A percentile compares a stretch with the other conserved stretches of the same genome.
Evolutionary conservation across 1,140 invertebrate species (phyloP).

Genomic region (Drosophila micromelanica): DNA sequence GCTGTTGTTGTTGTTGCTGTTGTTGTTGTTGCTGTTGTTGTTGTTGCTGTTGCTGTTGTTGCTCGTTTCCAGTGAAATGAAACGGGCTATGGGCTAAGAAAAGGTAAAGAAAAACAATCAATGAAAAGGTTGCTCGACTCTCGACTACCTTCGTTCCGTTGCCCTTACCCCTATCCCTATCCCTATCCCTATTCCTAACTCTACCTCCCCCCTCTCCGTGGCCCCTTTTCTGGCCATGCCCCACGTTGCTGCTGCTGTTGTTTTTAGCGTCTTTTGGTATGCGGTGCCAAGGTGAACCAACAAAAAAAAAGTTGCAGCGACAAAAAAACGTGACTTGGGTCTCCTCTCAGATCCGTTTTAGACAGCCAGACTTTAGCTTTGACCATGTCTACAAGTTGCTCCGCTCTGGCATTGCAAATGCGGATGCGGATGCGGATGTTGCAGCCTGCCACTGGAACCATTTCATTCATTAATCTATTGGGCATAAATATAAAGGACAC

Average conservation of each 20-base stretch:
- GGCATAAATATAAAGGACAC: no score
- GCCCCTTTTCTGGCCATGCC: not conserved
- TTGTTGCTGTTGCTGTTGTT: slow-evolving; percentile 36
- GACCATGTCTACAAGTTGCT: slow-evolving; percentile 14
- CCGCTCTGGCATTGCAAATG: not conserved
- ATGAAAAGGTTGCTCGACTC: slow-evolving; percentile 66
- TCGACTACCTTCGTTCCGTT: slow-evolving; percentile 21
- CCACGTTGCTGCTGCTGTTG: not conserved
- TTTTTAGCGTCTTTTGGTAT: slow-evolving; percentile 32
- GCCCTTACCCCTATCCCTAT: not conserved
- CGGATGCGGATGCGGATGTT: slow-evolving; percentile 37
- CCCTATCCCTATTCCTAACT: not conserved
- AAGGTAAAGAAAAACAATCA: slow-evolving; percentile 67
- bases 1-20: slow-evolving; percentile 27
- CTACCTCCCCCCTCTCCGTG: not conserved
- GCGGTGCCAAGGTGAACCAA: slow-evolving; percentile 49
- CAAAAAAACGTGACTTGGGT: slow-evolving; percentile 38
- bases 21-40: no score
- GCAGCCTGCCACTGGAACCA: slow-evolving; percentile 7
- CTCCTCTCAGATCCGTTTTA: slow-evolving; percentile 1
- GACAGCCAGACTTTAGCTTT: slow-evolving; percentile 3
- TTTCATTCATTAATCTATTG: slow-evolving; percentile 2
- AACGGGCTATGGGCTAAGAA: slow-evolving; percentile 38
- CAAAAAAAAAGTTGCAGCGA: slow-evolving; percentile 39
- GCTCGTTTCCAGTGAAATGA: slow-evolving; percentile 67